Evolutionary conservation across 2,113 vertebrate species (phyloP).

Genomic region (Cisticola juncidis): DNA sequence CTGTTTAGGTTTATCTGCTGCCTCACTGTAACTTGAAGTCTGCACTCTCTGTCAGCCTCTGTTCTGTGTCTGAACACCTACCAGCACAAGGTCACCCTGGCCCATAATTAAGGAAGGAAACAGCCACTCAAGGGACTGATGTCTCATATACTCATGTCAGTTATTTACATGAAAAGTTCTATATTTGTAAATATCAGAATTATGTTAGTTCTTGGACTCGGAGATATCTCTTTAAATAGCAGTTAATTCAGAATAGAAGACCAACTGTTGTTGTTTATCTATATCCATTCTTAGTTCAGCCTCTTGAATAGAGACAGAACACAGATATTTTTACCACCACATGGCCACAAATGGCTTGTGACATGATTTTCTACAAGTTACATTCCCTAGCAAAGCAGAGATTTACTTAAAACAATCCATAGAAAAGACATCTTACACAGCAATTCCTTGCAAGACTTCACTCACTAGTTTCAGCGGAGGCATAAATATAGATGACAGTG

Average conservation of each 20-base stretch:
- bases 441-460: neutral
- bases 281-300: neutral
- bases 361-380: neutral
- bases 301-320: neutral
- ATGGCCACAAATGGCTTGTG: neutral
- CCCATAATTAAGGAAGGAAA: neutral
- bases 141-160: neutral
- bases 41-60: neutral
- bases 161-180: neutral
- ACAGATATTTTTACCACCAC: neutral
- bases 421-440: neutral
- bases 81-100: neutral
- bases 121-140: neutral
- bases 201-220: neutral
- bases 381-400: neutral
- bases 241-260: neutral
- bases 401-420: neutral
- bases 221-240: slow-evolving; percentile 16
- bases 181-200: neutral
- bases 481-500: neutral
- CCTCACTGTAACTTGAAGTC: neutral
- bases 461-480: neutral
- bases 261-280: neutral
- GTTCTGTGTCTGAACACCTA: neutral
- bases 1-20: neutral